Conservation (phyloP, 1,140 invertebrate genomes). For the Eriosoma lanigerum region DNA sequence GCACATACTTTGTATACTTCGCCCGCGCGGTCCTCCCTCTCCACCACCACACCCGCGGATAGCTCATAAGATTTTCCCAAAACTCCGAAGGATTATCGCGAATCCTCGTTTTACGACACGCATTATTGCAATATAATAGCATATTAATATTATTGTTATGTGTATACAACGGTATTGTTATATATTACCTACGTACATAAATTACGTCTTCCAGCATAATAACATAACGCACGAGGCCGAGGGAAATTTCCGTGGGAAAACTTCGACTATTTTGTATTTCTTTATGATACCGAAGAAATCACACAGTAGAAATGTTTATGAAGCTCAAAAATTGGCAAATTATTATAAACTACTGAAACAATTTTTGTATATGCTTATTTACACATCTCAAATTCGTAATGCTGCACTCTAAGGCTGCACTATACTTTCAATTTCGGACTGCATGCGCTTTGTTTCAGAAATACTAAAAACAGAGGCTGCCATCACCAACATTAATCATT, state of each 20-base stretch:
- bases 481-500: too few species aligned
- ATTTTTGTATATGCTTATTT: too few species aligned
- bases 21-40: neutral
- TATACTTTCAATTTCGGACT: too few species aligned
- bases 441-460: too few species aligned
- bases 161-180: neutral
- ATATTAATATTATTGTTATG: neutral
- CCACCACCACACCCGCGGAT: neutral
- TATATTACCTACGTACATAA: neutral
- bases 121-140: neutral
- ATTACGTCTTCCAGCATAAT: neutral
- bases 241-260: conserved; percentile 22
- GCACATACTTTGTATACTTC: neutral
- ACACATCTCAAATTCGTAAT: too few species aligned
- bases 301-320: too few species aligned
- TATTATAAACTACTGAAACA: too few species aligned
- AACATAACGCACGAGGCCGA: neutral
- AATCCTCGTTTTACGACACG: neutral
- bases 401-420: too few species aligned
- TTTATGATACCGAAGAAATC: too few species aligned
- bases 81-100: neutral
- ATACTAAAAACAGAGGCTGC: too few species aligned
- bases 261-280: neutral
- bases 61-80: neutral
- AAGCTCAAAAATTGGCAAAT: too few species aligned